phyloP scores from a whole-genome alignment of 1,140 invertebrate species.

The Acyrthosiphon pisum region DNA sequence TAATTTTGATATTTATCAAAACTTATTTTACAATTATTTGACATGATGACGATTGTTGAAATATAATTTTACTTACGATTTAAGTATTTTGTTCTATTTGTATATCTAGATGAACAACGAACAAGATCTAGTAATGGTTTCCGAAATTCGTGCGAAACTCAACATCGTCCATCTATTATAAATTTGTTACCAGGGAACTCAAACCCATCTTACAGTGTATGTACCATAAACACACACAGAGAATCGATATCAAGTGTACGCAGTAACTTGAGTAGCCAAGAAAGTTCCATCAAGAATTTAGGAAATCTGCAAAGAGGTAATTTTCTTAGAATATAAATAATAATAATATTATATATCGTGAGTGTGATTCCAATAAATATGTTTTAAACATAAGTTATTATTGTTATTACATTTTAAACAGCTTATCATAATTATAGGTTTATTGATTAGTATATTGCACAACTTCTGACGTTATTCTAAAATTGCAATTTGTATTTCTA shows the following conservation, averaged over 20 bases:
- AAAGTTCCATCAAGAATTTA: slow-evolving; percentile 27
- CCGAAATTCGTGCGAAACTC: slow-evolving; percentile 47
- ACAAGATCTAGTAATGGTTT: slow-evolving; percentile 26
- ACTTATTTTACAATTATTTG: neutral
- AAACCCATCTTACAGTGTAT: slow-evolving; percentile 58
- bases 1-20: neutral
- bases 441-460: no score
- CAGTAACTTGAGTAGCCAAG: slow-evolving; percentile 49
- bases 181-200: slow-evolving; percentile 50
- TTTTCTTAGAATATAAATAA: slow-evolving; percentile 38
- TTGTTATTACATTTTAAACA: neutral
- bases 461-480: no score
- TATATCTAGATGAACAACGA: slow-evolving; percentile 41
- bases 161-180: slow-evolving; percentile 50
- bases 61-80: neutral
- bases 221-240: slow-evolving; percentile 61
- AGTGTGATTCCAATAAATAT: neutral
- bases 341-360: neutral
- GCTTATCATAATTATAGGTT: no score
- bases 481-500: no score
- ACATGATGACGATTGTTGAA: neutral
- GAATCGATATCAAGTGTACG: slow-evolving; percentile 53
- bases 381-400: neutral
- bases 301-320: slow-evolving; percentile 29
- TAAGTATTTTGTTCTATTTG: neutral